phyloP scores from a whole-genome alignment of 2,797 vertebrate species.

The Pogoniulus pusillus region DNA sequence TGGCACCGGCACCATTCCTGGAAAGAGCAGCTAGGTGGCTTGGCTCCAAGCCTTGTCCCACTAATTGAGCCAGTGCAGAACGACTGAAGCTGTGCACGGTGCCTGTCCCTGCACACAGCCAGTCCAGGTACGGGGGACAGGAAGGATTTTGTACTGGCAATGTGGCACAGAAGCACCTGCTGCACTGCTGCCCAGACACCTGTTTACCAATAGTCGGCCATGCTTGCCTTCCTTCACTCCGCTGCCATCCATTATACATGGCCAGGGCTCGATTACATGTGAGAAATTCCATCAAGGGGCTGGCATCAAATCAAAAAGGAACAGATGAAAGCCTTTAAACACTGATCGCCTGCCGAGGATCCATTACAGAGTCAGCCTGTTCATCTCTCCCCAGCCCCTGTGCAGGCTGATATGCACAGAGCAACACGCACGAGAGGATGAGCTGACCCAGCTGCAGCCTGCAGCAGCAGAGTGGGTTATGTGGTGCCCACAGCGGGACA shows the following conservation, averaged over 20 bases:
- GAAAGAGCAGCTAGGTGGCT: not conserved
- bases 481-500: fast-evolving
- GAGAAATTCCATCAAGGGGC: slow-evolving; percentile 32
- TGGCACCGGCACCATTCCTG: not conserved
- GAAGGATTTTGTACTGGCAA: not conserved
- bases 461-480: fast-evolving
- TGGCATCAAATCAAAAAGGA: slow-evolving; percentile 47
- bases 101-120: fast-evolving
- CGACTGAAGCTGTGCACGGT: fast-evolving
- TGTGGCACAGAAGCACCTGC: not conserved
- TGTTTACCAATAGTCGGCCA: not conserved
- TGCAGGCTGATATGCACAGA: fast-evolving
- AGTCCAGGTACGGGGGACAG: not conserved
- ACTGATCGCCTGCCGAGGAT: not conserved
- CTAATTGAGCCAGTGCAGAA: not conserved
- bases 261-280: slow-evolving; percentile 13
- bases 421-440: fast-evolving
- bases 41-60: not conserved
- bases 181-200: fast-evolving
- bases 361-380: not conserved
- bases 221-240: not conserved
- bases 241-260: slow-evolving; percentile 38
- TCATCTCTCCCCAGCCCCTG: not conserved
- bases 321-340: slow-evolving; percentile 31
- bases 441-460: fast-evolving